Evolutionary conservation across 1,140 invertebrate species (phyloP).

Genomic region (Macrocentrus cingulum): DNA sequence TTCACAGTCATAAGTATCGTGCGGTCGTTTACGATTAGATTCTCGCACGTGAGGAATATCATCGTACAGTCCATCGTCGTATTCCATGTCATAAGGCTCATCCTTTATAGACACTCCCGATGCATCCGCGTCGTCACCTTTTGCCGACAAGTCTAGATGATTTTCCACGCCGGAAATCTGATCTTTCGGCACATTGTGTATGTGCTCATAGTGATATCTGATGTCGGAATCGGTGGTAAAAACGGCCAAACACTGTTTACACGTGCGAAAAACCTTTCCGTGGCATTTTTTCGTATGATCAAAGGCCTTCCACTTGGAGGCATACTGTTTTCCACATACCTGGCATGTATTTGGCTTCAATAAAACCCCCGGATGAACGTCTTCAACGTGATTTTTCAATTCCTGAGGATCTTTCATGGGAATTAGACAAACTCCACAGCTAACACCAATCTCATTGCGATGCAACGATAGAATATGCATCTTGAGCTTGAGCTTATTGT

Average conservation of each 20-base stretch:
- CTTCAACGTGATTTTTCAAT: slow-evolving; percentile 62
- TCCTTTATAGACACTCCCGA: slow-evolving; percentile 45
- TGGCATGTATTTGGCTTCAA: slow-evolving; percentile 62
- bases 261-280: slow-evolving; percentile 63
- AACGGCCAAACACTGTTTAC: slow-evolving; percentile 64
- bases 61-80: slow-evolving; percentile 38
- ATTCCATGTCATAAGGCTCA: slow-evolving; percentile 52
- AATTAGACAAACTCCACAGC: slow-evolving; percentile 64
- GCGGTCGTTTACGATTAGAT: slow-evolving; percentile 34
- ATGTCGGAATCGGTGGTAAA: slow-evolving; percentile 60
- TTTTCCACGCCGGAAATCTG: slow-evolving; percentile 51
- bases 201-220: slow-evolving; percentile 55
- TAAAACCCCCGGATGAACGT: slow-evolving; percentile 58
- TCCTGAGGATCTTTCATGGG: slow-evolving; percentile 62
- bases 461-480: slow-evolving; percentile 64
- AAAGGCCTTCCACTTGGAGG: slow-evolving; percentile 64
- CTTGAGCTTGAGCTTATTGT: slow-evolving; percentile 64
- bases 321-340: slow-evolving; percentile 65
- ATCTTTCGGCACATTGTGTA: slow-evolving; percentile 53
- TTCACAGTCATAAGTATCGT: slow-evolving; percentile 51
- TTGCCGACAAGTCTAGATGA: slow-evolving; percentile 38
- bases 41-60: slow-evolving; percentile 11
- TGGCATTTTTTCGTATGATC: slow-evolving; percentile 67
- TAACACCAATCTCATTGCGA: slow-evolving; percentile 61
- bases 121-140: slow-evolving; percentile 30